Evolutionary conservation across 2,797 vertebrate genomes (phyloP), one percentile per base, ranked within the genome.

Genomic region (Danio albolineatus): DNA sequence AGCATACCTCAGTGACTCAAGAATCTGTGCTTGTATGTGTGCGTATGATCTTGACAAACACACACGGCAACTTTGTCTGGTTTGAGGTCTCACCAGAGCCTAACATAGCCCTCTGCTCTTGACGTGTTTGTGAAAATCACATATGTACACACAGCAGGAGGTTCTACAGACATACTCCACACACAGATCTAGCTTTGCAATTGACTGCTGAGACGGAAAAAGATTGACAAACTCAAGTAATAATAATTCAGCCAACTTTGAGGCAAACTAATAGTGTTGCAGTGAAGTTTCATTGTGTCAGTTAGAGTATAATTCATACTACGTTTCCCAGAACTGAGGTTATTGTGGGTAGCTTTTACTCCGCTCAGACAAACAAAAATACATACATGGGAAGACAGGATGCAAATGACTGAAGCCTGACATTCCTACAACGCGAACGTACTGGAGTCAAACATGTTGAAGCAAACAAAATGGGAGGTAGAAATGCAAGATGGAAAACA

Each of bases 81-180:
- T 75, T 78, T 41, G 54, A 64, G 72, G 66, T 82, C 84, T 85
- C 83, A 71, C 73, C 36, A 21, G 64, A 82, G 67, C 76, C 83
- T 72, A 70, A 85, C 71, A 83, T 56, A 76, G 44, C 76, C 73
- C 38, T 36, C 61, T 57, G 60, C 61, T 60, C 61, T 79, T 62
- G 69, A 78, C 65, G 79, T 76, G 74, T 84, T 83, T 89, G 82
- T 85, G 84, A 83, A 83, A 85, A 67, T 53, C 80, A 73, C 72
- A 79, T 49, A 84, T 17, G 83, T 82, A 86, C 85, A 85, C 80
- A 83, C 57, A 69, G 41, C 59, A 71, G 48, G 73, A 82, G 77
- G 67, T 53, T 72, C 44, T 71, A 16, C 10, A 69, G 53, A 73
- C 49, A 53, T 49, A 65, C 43, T 16, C 21, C 43, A 69, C 79